phyloP scores from a whole-genome alignment of 2,113 vertebrate species.

The Neodontobutis hainanensis region DNA sequence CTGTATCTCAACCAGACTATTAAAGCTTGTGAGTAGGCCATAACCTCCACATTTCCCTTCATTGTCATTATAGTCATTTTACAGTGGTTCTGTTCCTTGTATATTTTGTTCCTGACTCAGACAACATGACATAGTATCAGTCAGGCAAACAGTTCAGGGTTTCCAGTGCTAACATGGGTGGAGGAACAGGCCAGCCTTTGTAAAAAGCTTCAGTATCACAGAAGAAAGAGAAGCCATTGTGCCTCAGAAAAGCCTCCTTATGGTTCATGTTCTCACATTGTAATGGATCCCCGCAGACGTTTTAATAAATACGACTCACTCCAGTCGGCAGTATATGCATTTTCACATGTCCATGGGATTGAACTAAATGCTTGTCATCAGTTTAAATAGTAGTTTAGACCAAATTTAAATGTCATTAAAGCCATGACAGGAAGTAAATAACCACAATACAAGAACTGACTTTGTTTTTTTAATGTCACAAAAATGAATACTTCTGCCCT shows the following conservation, averaged over 20 bases:
- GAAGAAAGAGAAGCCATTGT: conserved; percentile 77
- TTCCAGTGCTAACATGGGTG: conserved; percentile 67
- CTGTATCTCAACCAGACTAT: not conserved
- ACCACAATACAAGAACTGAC: conserved; percentile 61
- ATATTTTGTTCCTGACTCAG: conserved; percentile 48
- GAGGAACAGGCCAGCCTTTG: conserved; percentile 78
- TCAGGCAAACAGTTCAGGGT: conserved; percentile 62
- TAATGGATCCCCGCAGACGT: conserved; percentile 72
- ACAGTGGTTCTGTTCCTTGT: not conserved
- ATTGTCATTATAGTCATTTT: conserved; percentile 8
- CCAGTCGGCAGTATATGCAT: conserved; percentile 52
- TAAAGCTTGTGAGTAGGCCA: not conserved
- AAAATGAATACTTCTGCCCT: conserved; percentile 74
- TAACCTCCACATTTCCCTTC: not conserved
- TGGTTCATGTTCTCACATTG: conserved; percentile 76
- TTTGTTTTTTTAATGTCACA: conserved; percentile 74
- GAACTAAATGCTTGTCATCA: conserved; percentile 30
- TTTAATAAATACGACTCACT: conserved; percentile 66
- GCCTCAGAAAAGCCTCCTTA: conserved; percentile 76
- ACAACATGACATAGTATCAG: conserved; percentile 61
- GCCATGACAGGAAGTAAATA: conserved; percentile 42
- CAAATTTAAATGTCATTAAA: conserved; percentile 25
- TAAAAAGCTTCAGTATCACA: conserved; percentile 74
- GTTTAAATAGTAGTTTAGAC: conserved; percentile 19
- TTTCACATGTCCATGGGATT: conserved; percentile 47